phyloP scores from a whole-genome alignment of 2,888 invertebrate species.

The Hybos culiciformis region DNA sequence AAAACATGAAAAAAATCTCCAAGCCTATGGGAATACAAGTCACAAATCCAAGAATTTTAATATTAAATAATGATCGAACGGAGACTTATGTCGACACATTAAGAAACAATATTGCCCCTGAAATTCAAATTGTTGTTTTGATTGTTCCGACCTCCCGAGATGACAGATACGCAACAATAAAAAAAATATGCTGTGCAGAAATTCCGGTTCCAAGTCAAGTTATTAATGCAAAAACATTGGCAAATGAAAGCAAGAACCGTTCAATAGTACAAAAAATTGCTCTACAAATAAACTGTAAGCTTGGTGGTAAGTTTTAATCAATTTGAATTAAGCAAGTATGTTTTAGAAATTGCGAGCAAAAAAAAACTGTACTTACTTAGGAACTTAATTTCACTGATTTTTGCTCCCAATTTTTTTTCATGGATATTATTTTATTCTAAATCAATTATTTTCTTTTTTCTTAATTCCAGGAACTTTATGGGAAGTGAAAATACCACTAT shows the following conservation, averaged over 20 bases:
- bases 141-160: slow-evolving; percentile 68
- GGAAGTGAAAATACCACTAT: slow-evolving; percentile 68
- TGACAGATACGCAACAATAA: slow-evolving; percentile 78
- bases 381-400: too few species aligned
- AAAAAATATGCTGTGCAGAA: slow-evolving; percentile 73
- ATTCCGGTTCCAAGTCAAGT: slow-evolving; percentile 76
- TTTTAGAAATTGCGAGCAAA: too few species aligned
- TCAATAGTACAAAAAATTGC: slow-evolving; percentile 78
- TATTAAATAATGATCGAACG: slow-evolving; percentile 54
- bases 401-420: too few species aligned
- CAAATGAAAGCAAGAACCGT: slow-evolving; percentile 54
- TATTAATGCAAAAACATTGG: slow-evolving; percentile 55
- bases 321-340: too few species aligned
- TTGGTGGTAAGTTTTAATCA: too few species aligned
- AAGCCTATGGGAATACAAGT: slow-evolving; percentile 57
- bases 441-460: too few species aligned
- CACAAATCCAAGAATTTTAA: slow-evolving; percentile 42
- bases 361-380: too few species aligned
- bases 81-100: slow-evolving; percentile 51
- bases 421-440: too few species aligned
- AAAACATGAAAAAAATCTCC: slow-evolving; percentile 41
- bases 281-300: slow-evolving; percentile 87
- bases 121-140: slow-evolving; percentile 59
- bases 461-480: slow-evolving; percentile 84
- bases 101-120: slow-evolving; percentile 35